Base-by-base conservation (phyloP, 2,113 vertebrate species). In the Oreochromis niloticus region DNA sequence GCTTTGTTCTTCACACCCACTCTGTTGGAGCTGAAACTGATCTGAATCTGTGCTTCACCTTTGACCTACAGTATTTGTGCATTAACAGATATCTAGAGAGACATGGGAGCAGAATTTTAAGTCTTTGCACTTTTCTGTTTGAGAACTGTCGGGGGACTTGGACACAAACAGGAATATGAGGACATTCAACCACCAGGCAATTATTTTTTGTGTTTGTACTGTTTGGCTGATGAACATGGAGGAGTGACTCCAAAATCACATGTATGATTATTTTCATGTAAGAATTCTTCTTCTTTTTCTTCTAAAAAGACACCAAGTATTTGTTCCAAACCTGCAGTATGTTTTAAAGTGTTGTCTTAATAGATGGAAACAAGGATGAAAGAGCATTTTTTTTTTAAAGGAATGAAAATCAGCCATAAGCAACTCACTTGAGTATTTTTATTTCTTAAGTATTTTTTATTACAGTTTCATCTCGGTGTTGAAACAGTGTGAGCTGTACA, bases 341-440 rank as follows among this genome's bases (percentile, higher is more conserved):
- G 61, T 85, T 85, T 82, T 75, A 59, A 63, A 50, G 11, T 57
- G 27, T 61, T 46, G 34, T 86, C 57, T 24, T 80, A 17, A 73
- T 12, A 34, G 27, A 94, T 61, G 34, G 82, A 12, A 87, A 43
- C 66, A 75, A 61, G 6, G 6, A 34, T 46, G 82, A 57, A 50
- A 78, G 73, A 78, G 73, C 73, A 7, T 10, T 41, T 84, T 36
- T 19, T 73, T 50, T 86, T 85, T 80, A 86, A 82, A 85, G 84
- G 87, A 92, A 89, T 86, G 81, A 63, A 86, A 83, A 87, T 93
- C 81, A 94, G 93, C 90, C 91, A 93, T 91, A 92, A 86, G 79
- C 83, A 78, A 85, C 90, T 90, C 81, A 80, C 81, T 85, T 83
- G 85, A 80, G 71, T 85, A 32, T 82, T 87, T 85, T 83, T 68